Evolutionary conservation across 1,140 invertebrate species (phyloP), one percentile per base, ranked within the genome.

Genomic region (Heliconius congener): DNA sequence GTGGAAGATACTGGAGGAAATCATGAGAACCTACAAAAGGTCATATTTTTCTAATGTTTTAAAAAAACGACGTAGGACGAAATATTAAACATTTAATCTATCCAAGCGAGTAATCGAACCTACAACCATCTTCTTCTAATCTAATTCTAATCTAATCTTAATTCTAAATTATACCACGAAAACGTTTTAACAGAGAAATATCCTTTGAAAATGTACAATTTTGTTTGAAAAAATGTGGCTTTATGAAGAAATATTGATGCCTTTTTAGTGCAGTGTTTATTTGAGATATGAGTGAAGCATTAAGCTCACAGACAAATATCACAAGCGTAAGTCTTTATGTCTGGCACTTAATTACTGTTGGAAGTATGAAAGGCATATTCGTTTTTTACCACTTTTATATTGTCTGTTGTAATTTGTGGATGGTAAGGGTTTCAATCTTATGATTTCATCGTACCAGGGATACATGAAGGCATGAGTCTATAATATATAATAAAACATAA

Each of bases 261-360:
- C 11, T 30, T 66, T 66, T 66, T 66, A 66, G 60, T 30, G 23
- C 60, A 66, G 60, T 27, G 60, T 66, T 66, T 66, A 66, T 66
- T 66, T 66, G 60, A 18, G 13, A 66, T 30, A 66, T 1, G 60
- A 66, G 60, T 27, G 9, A 30, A 30, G 60, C 27, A 18, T 66
- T 60, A 30, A 66, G 23, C n/a, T n/a, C 3, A 60, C 57, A 60
- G 19, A 60, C 57, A 60, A 60, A 60, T 60, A 27, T 60, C 57
- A 60, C 42, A 46, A 46, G 13, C 13, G 42, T 23, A 60, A 60
- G 23, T 60, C 57, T 60, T 60, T 60, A 60, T 60, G 57, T 23
- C 57, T 60, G 57, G n/a, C 57, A 60, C 57, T 60, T 60, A n/a
- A 60, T 60, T 27, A 60, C 57, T n/a, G 57, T 60, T 60, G 23